These are phyloP conservation scores for Nephrocerus scutellatus DNA, from an alignment of 2,888 invertebrate species.

Conservation along the genomic window DNA sequence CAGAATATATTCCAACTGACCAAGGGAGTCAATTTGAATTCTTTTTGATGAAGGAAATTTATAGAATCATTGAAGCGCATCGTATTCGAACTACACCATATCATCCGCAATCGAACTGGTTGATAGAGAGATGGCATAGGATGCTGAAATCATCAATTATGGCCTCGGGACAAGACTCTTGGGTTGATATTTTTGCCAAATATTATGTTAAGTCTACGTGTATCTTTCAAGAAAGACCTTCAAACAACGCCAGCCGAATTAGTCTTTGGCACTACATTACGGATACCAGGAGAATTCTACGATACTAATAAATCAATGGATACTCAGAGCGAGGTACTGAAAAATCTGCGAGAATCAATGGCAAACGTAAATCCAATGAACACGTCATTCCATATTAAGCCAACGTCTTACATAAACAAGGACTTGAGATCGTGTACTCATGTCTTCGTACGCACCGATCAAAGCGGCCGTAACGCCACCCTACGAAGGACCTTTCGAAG, in stretches of 20 bases:
- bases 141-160: slow-evolving; percentile 34
- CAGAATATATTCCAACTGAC: slow-evolving; percentile 32
- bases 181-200: slow-evolving; percentile 32
- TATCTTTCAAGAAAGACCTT: slow-evolving; percentile 30
- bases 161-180: slow-evolving; percentile 28
- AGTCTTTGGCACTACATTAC: slow-evolving; percentile 30
- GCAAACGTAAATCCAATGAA: no score
- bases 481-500: no score
- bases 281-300: slow-evolving; percentile 27
- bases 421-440: no score
- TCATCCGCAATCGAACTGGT: slow-evolving; percentile 40
- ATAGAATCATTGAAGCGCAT: slow-evolving; percentile 26
- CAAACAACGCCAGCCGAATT: slow-evolving; percentile 31
- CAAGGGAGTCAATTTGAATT: slow-evolving; percentile 38
- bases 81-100: slow-evolving; percentile 31
- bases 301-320: no score
- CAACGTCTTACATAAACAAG: no score
- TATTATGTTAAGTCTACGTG: slow-evolving; percentile 35
- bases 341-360: no score
- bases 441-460: no score
- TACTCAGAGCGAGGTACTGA: no score
- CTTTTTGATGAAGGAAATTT: slow-evolving; percentile 26
- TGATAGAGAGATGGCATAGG: slow-evolving; percentile 42
- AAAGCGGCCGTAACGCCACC: no score
- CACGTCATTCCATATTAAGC: no score